A percentile compares a stretch with the other conserved stretches of the same genome.
These are phyloP conservation scores for Argyra leucocephala DNA, from an alignment of 2,888 invertebrate species.

Conservation along the genomic window DNA sequence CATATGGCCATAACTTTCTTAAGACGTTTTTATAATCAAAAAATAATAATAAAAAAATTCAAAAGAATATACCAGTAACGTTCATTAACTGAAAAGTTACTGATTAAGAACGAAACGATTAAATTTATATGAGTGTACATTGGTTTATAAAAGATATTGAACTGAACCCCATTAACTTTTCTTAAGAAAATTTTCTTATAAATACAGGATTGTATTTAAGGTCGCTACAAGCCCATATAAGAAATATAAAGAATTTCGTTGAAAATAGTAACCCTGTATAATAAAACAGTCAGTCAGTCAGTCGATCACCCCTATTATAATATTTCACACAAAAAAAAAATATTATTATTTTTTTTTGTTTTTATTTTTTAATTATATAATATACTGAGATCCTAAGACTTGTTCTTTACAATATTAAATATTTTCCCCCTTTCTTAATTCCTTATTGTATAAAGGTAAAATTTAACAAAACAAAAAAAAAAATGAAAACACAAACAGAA, in stretches of 20 bases:
- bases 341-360: neutral
- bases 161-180: neutral
- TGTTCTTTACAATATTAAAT: neutral
- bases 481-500: neutral
- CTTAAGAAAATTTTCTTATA: conserved; percentile 3
- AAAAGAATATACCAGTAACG: neutral
- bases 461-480: neutral
- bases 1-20: too few relatives aligned
- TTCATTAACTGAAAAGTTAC: neutral
- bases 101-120: neutral
- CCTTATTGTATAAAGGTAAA: neutral
- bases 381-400: neutral
- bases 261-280: neutral
- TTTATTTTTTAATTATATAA: too few relatives aligned
- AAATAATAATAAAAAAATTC: too few relatives aligned
- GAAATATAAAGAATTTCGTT: neutral
- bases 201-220: neutral
- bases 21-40: too few relatives aligned
- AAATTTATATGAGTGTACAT: neutral
- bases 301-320: neutral
- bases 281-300: neutral
- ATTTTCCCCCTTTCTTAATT: neutral
- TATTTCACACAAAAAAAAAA: neutral
- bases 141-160: neutral
- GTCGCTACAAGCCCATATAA: neutral